Percentiles rank a stretch among this genome's conserved stretches.
Evolutionary conservation across 2,888 invertebrate genomes (phyloP).

Genomic region (Harpalus rubripes): DNA sequence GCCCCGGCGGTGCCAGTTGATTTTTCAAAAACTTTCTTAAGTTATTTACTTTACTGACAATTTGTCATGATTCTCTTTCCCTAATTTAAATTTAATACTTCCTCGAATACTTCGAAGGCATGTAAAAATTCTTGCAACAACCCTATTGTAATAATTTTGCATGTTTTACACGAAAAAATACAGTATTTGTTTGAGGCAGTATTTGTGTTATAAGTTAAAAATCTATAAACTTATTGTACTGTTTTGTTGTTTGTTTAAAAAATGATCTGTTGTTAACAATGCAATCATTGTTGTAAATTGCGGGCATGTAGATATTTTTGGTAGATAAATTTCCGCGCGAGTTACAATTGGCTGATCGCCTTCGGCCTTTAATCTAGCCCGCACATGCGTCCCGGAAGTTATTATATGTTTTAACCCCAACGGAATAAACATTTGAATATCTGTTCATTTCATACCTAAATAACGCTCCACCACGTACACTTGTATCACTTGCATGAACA

Average conservation of each 20-base stretch:
- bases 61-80: too few species aligned
- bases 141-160: too few species aligned
- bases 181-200: too few species aligned
- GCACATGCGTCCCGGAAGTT: constrained; percentile 31
- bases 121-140: too few species aligned
- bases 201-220: too few species aligned
- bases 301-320: constrained; percentile 35
- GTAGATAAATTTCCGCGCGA: constrained; percentile 23
- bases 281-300: constrained; percentile 12
- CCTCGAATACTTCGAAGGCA: too few species aligned
- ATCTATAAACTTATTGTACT: background rate
- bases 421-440: constrained; percentile 53
- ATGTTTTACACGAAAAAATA: too few species aligned
- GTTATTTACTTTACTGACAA: too few species aligned
- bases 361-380: constrained; percentile 28
- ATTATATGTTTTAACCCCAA: constrained; percentile 48
- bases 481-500: background rate
- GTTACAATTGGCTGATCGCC: constrained; percentile 40
- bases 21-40: too few species aligned
- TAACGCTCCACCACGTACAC: constrained; percentile 22
- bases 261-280: constrained; percentile 5
- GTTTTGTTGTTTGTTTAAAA: background rate
- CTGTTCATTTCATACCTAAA: constrained; percentile 25
- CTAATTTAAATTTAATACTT: too few species aligned
- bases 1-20: too few species aligned